A percentile compares a stretch with the other conserved stretches of the same genome.
Evolutionary conservation across 1,140 invertebrate species (phyloP).

Genomic region (Musca vetustissima): DNA sequence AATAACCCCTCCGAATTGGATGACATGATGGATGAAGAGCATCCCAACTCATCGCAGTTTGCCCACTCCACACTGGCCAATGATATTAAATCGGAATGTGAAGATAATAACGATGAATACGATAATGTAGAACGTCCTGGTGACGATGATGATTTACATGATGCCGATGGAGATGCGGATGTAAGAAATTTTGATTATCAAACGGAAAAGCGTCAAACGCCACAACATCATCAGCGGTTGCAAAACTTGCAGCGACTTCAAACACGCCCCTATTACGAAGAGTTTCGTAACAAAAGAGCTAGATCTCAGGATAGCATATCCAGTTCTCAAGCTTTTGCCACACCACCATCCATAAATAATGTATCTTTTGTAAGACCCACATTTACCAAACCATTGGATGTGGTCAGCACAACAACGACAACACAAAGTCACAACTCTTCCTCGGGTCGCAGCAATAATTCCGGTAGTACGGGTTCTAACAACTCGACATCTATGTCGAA

Average conservation of each 20-base stretch:
- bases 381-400: conserved; percentile 41
- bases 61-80: conserved; percentile 32
- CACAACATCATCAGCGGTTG: conserved; percentile 9
- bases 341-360: conserved; percentile 37
- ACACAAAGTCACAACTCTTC: conserved; percentile 33
- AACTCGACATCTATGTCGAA: neutral
- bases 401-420: conserved; percentile 47
- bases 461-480: conserved; percentile 24
- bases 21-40: conserved; percentile 28
- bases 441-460: conserved; percentile 27
- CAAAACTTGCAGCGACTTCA: conserved; percentile 41
- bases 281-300: conserved; percentile 31
- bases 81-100: conserved; percentile 52
- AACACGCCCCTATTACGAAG: conserved; percentile 39
- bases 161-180: conserved; percentile 36
- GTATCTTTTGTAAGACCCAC: conserved; percentile 50
- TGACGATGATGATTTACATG: conserved; percentile 33
- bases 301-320: neutral
- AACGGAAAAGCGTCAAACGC: conserved; percentile 1
- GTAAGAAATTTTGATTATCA: conserved; percentile 24
- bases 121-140: conserved; percentile 25
- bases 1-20: conserved; percentile 21
- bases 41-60: neutral
- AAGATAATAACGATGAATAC: conserved; percentile 45
- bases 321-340: neutral